Evolutionary conservation across 2,797 vertebrate genomes (phyloP).

Genomic region (Spondyliosoma cantharus): DNA sequence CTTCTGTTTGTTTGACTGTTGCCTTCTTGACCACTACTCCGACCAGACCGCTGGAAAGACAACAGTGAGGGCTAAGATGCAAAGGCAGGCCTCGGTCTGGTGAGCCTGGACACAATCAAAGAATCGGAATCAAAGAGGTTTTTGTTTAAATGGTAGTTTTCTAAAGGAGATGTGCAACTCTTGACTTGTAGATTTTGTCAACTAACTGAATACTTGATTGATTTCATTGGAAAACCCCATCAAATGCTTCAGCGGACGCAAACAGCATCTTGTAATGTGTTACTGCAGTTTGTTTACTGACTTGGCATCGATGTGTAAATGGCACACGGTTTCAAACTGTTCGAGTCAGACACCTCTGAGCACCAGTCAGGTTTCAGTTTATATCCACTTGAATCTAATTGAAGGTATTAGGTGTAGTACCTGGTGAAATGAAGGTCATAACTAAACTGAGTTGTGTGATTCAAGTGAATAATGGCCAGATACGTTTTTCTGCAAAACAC

Average conservation of each 20-base stretch:
- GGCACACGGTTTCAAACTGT: neutral
- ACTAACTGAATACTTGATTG: neutral
- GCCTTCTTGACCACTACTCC: constrained; percentile 48
- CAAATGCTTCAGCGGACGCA: neutral
- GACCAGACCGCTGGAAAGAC: constrained; percentile 55
- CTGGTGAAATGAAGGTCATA: no score
- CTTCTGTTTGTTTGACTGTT: constrained; percentile 60
- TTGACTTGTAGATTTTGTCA: neutral
- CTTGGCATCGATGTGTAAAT: neutral
- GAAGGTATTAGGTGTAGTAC: no score
- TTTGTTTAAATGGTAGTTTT: neutral
- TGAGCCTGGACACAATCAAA: constrained; percentile 2
- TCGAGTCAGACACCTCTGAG: no score
- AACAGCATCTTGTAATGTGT: neutral
- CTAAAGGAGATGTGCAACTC: neutral
- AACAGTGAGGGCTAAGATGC: neutral
- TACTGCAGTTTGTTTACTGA: neutral
- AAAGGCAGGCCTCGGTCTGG: constrained; percentile 6
- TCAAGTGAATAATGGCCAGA: no score
- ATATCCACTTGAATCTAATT: no score
- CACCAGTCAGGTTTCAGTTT: no score
- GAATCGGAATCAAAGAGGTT: neutral
- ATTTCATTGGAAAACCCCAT: neutral
- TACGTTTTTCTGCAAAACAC: no score
- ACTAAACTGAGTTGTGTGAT: no score